Base-by-base conservation (phyloP, 2,888 invertebrate species). In the Lepeophtheirus nordmannii region DNA sequence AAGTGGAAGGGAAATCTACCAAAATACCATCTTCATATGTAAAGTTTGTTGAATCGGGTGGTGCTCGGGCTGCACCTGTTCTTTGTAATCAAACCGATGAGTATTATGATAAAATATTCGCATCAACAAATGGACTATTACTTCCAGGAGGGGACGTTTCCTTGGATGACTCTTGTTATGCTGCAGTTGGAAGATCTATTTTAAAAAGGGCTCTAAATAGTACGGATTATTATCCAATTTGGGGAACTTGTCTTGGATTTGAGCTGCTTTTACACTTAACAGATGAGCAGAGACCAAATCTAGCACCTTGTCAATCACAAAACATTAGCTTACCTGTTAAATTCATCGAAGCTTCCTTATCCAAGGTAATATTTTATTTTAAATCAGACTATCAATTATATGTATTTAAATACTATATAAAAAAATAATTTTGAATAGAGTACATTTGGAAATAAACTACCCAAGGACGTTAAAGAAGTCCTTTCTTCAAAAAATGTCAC, bases 241-340 rank as follows among this genome's bases (percentile, higher is more conserved):
- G 87, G 80, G 92, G 89, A 0, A 90, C 85, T 1, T 93, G 93
- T 72, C 80, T 90, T 41, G 93, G 93, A 30, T 88, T 90, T 76
- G 87, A 93, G 73, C 77, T 89, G 23, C 74, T 89, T 60, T 79
- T 85, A 11, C 83, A 82, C 68, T 75, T 85, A 1, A 65, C 69
- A 9, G 70, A 67, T 17, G 65, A 56, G 5, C 63, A 62, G 37
- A 23, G 10, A 17, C 12, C 59, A 62, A 67, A 72, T 39, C 68
- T 73, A 22, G 68, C 68, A 39, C 22, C 68, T 3, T 73, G 72
- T 65, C 41, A 71, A 67, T 71, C 72, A 5, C 69, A 71, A 59
- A 71, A 76, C 67, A 53, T 72, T 7, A 69, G 72, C 14, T 62
- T 73, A 30, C 73, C 73, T 9, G 69, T 76, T 1, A 68, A 72